Percentiles rank a stretch among this genome's conserved stretches.
Conservation (phyloP, 92 coral and sea anemone species). For the Epizoanthus ramosus region DNA sequence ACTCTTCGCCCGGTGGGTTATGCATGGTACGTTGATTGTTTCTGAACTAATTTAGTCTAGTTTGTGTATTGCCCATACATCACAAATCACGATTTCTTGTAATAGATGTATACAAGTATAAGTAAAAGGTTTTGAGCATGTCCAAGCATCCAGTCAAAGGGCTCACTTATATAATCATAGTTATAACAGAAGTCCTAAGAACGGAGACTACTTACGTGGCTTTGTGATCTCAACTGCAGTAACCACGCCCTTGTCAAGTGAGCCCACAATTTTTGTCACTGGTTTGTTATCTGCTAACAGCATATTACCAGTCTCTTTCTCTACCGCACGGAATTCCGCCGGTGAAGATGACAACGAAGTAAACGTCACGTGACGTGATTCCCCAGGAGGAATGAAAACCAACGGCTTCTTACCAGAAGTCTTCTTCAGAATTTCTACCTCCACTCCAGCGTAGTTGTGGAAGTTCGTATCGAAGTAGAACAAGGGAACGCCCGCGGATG, state of each 20-base stretch:
- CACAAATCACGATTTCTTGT: too few relatives aligned
- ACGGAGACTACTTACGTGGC: constrained; percentile 20
- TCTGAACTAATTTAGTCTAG: too few relatives aligned
- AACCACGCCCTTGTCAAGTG: background rate
- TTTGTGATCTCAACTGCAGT: constrained; percentile 26
- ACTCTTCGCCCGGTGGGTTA: too few relatives aligned
- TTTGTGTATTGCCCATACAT: too few relatives aligned
- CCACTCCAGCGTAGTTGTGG: constrained; percentile 82
- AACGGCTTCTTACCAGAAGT: constrained; percentile 71
- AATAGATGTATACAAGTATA: too few relatives aligned
- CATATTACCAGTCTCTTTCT: constrained; percentile 54
- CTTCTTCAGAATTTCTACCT: constrained; percentile 69
- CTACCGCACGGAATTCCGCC: constrained; percentile 72
- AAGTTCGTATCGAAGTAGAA: constrained; percentile 79
- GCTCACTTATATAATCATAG: too few relatives aligned
- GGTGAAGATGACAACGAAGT: constrained; percentile 62
- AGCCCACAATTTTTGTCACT: background rate
- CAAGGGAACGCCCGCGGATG: constrained; percentile 64
- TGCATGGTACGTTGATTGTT: too few relatives aligned
- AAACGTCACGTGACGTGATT: constrained; percentile 71
- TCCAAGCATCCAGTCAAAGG: too few relatives aligned
- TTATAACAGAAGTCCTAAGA: too few relatives aligned
- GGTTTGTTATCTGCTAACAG: constrained; percentile 14
- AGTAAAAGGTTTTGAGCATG: background rate
- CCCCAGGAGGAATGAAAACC: constrained; percentile 72